phyloP scores from a whole-genome alignment of 2,113 vertebrate genomes.

The Atrichornis clamosus region DNA sequence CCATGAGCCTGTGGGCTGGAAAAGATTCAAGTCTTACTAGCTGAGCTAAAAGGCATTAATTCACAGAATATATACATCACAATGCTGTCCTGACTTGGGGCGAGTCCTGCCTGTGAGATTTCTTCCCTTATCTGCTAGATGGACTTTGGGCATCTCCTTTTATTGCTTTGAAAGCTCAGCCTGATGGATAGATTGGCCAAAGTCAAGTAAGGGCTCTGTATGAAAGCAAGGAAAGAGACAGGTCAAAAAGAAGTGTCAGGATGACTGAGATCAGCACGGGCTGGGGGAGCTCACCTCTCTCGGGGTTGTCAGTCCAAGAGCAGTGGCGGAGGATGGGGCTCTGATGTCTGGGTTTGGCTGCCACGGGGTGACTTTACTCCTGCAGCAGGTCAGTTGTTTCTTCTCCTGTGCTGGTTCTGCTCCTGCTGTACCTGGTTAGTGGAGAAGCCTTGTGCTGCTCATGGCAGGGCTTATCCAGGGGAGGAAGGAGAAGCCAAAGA shows the following conservation, averaged over 20 bases:
- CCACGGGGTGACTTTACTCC: background rate
- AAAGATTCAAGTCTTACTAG: background rate
- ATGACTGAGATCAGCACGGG: background rate
- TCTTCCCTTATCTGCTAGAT: background rate
- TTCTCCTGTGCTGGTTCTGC: background rate
- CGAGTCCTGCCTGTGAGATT: background rate
- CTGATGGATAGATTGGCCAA: background rate
- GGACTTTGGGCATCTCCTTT: background rate
- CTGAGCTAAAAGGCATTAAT: conserved; percentile 18
- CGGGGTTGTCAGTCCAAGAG: background rate
- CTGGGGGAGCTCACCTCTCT: background rate
- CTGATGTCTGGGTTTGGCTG: background rate
- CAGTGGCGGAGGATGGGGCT: background rate
- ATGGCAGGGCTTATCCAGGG: background rate
- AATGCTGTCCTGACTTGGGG: background rate
- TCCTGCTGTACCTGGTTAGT: background rate
- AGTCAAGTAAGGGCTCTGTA: background rate
- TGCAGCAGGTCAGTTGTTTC: background rate
- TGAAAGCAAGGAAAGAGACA: background rate
- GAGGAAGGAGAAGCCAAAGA: background rate
- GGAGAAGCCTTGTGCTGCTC: rapidly evolving
- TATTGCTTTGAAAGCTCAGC: background rate
- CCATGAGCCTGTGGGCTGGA: background rate
- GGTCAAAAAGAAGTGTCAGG: background rate
- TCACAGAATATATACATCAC: background rate